Evolutionary conservation across 2,888 invertebrate genomes (phyloP).

Genomic region (Torymus auratus): DNA sequence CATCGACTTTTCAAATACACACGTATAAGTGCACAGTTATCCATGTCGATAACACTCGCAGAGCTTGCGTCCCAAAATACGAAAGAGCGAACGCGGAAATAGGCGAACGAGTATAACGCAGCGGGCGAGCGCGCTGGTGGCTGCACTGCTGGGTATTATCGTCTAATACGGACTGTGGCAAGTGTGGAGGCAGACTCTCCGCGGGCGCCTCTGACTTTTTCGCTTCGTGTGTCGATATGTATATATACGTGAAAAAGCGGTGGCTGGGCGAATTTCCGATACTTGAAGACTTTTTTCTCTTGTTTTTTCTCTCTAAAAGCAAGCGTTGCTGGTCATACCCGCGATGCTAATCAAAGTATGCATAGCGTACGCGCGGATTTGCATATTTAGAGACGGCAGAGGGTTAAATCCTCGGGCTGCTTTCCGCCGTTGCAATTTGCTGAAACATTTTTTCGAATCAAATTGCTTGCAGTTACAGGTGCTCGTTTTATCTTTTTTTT

Average conservation of each 20-base stretch:
- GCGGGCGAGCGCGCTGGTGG: neutral
- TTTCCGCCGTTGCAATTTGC: conserved; percentile 12
- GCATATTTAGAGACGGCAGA: conserved; percentile 28
- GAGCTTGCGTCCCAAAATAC: neutral
- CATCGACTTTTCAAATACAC: conserved; percentile 49
- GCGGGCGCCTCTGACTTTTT: neutral
- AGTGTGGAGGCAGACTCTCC: neutral
- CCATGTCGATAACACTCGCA: neutral
- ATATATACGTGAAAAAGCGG: conserved; percentile 4
- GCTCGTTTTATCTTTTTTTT: neutral
- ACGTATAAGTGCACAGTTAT: neutral
- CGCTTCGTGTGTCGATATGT: no score
- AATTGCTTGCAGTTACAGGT: conserved; percentile 38
- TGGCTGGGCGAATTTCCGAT: conserved; percentile 36
- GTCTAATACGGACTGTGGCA: conserved; percentile 38
- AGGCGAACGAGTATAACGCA: neutral
- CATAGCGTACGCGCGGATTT: conserved; percentile 36
- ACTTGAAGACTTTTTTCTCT: conserved; percentile 24
- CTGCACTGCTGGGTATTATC: conserved; percentile 40
- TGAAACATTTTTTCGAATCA: conserved; percentile 42
- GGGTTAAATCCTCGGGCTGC: conserved; percentile 26
- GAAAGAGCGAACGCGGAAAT: conserved; percentile 31
- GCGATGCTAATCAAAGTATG: conserved; percentile 50
- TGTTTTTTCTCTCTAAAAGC: conserved; percentile 24
- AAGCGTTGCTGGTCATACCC: neutral